phyloP scores from a whole-genome alignment of 2,888 invertebrate species.

The Rotaria macrura region DNA sequence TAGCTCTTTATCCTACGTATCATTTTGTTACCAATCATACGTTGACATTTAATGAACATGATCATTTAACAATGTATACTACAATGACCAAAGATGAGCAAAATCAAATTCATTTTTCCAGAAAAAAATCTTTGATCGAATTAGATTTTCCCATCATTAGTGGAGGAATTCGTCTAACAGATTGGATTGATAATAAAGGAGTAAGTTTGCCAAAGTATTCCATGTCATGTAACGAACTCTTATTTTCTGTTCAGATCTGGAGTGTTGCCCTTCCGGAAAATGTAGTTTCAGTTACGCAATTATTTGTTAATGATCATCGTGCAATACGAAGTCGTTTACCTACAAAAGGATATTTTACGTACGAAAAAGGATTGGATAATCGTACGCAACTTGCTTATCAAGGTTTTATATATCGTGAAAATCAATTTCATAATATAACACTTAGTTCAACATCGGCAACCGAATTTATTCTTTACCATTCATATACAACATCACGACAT shows the following conservation, averaged over 20 bases:
- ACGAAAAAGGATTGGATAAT: constrained; percentile 5
- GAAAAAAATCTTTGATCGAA: neutral
- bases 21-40: neutral
- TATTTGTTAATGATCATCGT: neutral
- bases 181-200: neutral
- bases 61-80: neutral
- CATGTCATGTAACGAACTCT: neutral
- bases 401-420: neutral
- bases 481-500: neutral
- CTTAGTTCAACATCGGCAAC: neutral
- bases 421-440: constrained; percentile 12
- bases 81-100: neutral
- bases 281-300: neutral
- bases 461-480: constrained; percentile 6
- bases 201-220: neutral
- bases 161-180: neutral
- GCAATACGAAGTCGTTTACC: constrained; percentile 3
- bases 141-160: neutral
- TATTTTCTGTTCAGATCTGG: neutral
- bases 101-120: neutral
- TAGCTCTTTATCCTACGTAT: neutral
- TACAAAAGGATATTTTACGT: neutral
- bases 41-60: neutral
- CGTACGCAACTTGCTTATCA: neutral
- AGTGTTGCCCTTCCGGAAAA: neutral